A percentile compares a stretch with the other conserved stretches of the same genome.
Conservation (phyloP, 2,797 vertebrate genomes). For the Cryptoprocta ferox region DNA sequence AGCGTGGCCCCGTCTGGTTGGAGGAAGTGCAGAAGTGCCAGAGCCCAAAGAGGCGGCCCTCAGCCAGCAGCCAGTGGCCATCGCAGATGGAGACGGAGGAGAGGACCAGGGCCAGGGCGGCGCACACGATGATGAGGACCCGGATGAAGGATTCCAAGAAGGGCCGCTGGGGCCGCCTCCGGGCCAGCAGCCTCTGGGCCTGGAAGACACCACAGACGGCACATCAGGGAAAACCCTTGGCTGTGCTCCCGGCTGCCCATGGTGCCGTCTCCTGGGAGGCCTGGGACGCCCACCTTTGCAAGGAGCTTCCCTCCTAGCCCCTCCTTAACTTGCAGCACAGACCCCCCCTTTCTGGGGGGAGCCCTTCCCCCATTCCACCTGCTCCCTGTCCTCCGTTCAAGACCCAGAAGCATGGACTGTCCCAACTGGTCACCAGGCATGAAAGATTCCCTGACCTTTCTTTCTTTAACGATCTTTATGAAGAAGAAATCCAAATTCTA, state of each 20-base stretch:
- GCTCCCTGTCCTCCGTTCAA: background rate
- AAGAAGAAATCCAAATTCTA: background rate
- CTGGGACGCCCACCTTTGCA: background rate
- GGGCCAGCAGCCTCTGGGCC: conserved; percentile 76
- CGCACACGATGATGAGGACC: conserved; percentile 88
- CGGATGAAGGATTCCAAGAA: conserved; percentile 88
- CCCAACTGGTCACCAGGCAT: background rate
- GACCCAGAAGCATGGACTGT: background rate
- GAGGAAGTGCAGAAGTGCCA: conserved; percentile 88
- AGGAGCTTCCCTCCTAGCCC: background rate
- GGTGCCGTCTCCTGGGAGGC: background rate
- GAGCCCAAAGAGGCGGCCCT: conserved; percentile 86
- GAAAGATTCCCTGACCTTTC: background rate
- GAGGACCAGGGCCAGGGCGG: conserved; percentile 87
- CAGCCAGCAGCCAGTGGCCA: conserved; percentile 88
- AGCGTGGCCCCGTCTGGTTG: conserved; percentile 70
- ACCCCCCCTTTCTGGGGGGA: background rate
- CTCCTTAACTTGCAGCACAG: background rate
- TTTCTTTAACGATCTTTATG: background rate
- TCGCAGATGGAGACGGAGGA: conserved; percentile 90
- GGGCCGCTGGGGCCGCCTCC: conserved; percentile 69
- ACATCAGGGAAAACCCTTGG: background rate
- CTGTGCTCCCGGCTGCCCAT: too few relatives aligned
- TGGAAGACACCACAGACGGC: conserved; percentile 62
- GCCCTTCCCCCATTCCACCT: background rate